A percentile compares a stretch with the other conserved stretches of the same genome.
phyloP scores from a whole-genome alignment of 2,113 vertebrate species.

The Megaleporinus macrocephalus region DNA sequence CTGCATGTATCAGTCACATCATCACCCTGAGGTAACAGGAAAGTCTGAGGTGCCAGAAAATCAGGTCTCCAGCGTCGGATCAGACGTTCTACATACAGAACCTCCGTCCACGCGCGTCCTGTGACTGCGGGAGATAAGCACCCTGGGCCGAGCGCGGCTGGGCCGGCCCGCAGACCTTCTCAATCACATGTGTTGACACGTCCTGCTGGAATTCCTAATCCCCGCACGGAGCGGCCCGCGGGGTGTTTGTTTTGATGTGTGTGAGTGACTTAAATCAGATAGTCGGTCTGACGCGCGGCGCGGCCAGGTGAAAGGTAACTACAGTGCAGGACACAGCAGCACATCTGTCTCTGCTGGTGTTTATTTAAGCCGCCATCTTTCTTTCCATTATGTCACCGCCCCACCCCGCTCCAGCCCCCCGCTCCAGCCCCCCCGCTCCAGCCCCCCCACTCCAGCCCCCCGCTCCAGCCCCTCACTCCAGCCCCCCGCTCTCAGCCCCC shows the following conservation, averaged over 20 bases:
- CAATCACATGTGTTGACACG: conserved; percentile 36
- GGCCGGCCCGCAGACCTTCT: background rate
- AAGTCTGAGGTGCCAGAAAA: conserved; percentile 31
- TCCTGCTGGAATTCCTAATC: conserved; percentile 32
- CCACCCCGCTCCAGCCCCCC: background rate
- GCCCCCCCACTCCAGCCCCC: background rate
- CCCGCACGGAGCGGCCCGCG: background rate
- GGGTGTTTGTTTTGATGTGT: conserved; percentile 49
- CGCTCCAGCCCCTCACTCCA: background rate
- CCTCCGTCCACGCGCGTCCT: conserved; percentile 9
- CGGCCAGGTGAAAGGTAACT: conserved; percentile 19
- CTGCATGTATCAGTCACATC: background rate
- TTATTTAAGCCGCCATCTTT: conserved; percentile 7
- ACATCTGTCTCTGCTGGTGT: conserved; percentile 9
- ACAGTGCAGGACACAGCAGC: background rate
- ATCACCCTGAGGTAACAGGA: background rate
- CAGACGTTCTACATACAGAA: background rate
- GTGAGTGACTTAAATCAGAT: conserved; percentile 51
- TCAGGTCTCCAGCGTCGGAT: conserved; percentile 26
- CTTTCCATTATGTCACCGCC: conserved; percentile 29
- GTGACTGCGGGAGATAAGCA: background rate
- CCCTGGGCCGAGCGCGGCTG: conserved; percentile 13
- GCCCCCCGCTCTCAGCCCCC: background rate
- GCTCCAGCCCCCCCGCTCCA: background rate
- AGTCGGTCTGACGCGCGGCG: background rate